These are phyloP conservation scores for Unio delphinus DNA, from an alignment of 2,888 invertebrate genomes.

Conservation along the genomic window DNA sequence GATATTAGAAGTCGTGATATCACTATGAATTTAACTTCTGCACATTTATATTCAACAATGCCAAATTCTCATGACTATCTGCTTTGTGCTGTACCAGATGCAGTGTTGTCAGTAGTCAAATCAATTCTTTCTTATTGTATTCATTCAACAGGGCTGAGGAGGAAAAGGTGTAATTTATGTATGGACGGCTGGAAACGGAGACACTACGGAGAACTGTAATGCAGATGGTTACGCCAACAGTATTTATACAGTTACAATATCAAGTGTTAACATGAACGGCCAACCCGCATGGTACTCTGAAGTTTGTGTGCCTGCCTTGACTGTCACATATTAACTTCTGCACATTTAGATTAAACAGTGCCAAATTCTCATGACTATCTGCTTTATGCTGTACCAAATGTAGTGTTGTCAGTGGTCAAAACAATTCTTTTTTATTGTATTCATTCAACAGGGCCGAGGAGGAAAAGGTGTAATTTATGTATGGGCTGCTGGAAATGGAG, in stretches of 20 bases:
- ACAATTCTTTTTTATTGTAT: no score
- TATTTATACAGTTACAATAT: constrained; percentile 9
- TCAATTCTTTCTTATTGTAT: no score
- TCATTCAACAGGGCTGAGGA: constrained; percentile 4
- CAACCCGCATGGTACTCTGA: constrained; percentile 7
- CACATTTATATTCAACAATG: no score
- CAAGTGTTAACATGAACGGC: constrained; percentile 1
- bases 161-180: constrained; percentile 9
- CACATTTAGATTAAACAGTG: no score
- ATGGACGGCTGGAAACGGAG: constrained; percentile 8
- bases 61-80: no score
- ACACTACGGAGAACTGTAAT: constrained; percentile 8
- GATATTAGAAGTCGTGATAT: no score
- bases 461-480: constrained; percentile 9
- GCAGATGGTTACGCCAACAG: constrained; percentile 11
- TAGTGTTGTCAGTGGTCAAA: no score
- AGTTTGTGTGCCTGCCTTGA: constrained; percentile 7
- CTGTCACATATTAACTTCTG: constrained; percentile 8
- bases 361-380: no score
- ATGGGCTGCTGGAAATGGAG: constrained; percentile 9
- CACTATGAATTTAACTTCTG: no score
- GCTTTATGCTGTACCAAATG: no score
- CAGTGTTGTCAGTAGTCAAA: no score
- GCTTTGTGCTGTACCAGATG: no score
- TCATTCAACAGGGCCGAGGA: constrained; percentile 4